A percentile compares a stretch with the other conserved stretches of the same genome.
Conservation (phyloP, 1,140 invertebrate species). For the Plectus sambesii region DNA sequence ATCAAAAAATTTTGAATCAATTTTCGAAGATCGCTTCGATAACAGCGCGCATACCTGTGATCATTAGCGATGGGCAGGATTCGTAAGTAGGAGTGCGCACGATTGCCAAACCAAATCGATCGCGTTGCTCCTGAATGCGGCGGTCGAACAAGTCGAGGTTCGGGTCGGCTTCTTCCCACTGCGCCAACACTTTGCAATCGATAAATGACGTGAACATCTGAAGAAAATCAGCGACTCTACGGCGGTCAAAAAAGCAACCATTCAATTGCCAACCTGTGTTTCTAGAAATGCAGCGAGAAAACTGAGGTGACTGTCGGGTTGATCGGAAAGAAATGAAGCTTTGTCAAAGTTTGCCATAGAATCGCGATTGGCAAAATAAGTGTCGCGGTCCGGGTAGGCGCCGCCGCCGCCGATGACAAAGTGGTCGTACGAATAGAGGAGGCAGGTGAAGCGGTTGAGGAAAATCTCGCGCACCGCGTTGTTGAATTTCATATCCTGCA, state of each 20-base stretch:
- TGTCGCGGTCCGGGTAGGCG: slow-evolving; percentile 52
- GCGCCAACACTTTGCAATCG: slow-evolving; percentile 82
- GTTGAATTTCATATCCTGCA: slow-evolving; percentile 78
- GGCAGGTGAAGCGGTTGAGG: slow-evolving; percentile 85
- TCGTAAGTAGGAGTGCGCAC: slow-evolving; percentile 67
- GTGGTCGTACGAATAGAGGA: slow-evolving; percentile 87
- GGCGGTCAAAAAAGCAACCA: no score
- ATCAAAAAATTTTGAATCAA: no score
- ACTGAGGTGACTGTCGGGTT: slow-evolving; percentile 80
- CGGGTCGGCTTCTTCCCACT: slow-evolving; percentile 43
- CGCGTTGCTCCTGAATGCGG: no score
- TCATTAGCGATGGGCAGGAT: slow-evolving; percentile 59
- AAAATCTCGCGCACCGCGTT: slow-evolving; percentile 83
- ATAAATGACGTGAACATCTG: slow-evolving; percentile 75
- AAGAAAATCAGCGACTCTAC: slow-evolving; percentile 16
- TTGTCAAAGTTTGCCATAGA: slow-evolving; percentile 92
- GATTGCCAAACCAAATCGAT: slow-evolving; percentile 62
- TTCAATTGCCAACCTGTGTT: slow-evolving; percentile 98
- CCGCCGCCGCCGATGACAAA: slow-evolving; percentile 63
- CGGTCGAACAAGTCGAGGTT: slow-evolving; percentile 33
- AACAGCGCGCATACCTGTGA: slow-evolving; percentile 54
- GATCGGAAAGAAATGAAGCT: slow-evolving; percentile 91
- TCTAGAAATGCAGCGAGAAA: slow-evolving; percentile 92
- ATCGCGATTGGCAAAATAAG: slow-evolving; percentile 54
- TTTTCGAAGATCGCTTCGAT: no score